Evolutionary conservation across 2,888 invertebrate species (phyloP), one percentile per base, ranked within the genome.

Genomic region (Drosophila cognata): DNA sequence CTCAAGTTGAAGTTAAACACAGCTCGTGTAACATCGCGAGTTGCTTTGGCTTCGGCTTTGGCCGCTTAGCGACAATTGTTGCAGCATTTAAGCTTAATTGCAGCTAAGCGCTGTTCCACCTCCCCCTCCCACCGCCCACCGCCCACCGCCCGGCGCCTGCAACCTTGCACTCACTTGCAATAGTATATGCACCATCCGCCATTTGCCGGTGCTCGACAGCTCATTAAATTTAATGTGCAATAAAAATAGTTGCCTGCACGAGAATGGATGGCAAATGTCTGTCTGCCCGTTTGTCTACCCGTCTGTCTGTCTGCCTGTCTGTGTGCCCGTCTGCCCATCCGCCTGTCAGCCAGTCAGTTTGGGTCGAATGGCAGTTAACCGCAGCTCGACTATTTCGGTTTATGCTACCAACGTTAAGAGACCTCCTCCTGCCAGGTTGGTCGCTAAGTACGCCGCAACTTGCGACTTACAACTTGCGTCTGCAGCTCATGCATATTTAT

Each of bases 191-290:
- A 25, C n/a, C 57, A 28, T 43, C n/a, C 28, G 74, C 50, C 61
- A 48, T 51, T 53, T 67, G 67, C 46, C 43, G 55, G 73, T 71
- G 53, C 41, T 67, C 62, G 68, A 31, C 36, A 84, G 86, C 85
- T 86, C 85, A 88, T 86, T 86, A 86, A 80, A 78, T 88, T 88
- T 84, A 88, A 88, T 86, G 85, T 78, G 78, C 86, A 84, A 86
- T 86, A 80, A 82, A 86, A 88, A 88, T 86, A 84, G 84, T 80
- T 82, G 67, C 71, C 71, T 69, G 63, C 35, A 38, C 59, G 61
- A 71, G 67, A 82, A 84, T 73, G 71, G 71, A 80, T 74, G 56
- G 65, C 51, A 33, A 8, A n/a, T 29, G 43, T 50, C 50, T 35
- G 48, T 60, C 53, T 7, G 46, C 38, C 13, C 25, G 8, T 46